phyloP scores from a whole-genome alignment of 2,888 invertebrate genomes.

The Flexamia atlantica region DNA sequence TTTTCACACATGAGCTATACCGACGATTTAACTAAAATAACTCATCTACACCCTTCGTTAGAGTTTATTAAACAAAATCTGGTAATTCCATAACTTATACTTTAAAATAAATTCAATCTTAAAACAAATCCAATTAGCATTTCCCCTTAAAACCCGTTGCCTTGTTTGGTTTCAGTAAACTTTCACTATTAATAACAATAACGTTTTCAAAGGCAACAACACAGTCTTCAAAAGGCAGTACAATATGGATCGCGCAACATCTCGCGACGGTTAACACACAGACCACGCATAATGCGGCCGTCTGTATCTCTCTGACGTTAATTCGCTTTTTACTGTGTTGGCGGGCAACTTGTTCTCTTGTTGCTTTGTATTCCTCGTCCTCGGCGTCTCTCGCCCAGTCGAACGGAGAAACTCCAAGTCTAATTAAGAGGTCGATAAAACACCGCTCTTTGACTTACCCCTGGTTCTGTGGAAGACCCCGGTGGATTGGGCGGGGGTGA shows the following conservation, averaged over 20 bases:
- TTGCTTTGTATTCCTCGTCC: slow-evolving; percentile 56
- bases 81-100: no score
- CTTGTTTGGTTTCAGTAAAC: no score
- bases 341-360: slow-evolving; percentile 54
- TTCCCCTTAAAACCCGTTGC: no score
- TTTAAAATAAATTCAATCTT: no score
- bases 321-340: slow-evolving; percentile 55
- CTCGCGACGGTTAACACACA: neutral
- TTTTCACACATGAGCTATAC: no score
- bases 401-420: neutral
- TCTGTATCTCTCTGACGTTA: slow-evolving; percentile 50
- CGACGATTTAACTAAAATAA: no score
- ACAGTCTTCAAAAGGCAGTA: neutral
- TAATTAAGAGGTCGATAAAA: slow-evolving; percentile 15
- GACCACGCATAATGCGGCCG: slow-evolving; percentile 47
- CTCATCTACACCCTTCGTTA: no score
- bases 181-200: no score
- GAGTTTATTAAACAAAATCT: no score
- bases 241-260: neutral
- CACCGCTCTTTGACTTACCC: neutral
- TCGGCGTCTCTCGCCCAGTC: neutral
- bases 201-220: no score
- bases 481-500: slow-evolving; percentile 27
- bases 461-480: neutral
- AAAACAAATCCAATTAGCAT: no score